Conservation (phyloP, 2,888 invertebrate species). For the Priocnemis perturbator region DNA sequence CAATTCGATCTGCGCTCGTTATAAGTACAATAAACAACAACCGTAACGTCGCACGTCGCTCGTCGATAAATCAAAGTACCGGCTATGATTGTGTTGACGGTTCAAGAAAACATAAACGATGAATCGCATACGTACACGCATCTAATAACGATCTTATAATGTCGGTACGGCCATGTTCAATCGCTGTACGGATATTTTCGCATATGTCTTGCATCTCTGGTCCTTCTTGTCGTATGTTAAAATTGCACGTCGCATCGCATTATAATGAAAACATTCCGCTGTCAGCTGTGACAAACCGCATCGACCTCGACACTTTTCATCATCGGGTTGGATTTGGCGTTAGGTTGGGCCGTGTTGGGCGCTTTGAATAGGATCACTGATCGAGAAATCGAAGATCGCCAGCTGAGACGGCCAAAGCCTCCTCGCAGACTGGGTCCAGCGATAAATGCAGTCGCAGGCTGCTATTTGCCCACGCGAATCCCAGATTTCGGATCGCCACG, state of each 20-base stretch:
- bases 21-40: too few species aligned
- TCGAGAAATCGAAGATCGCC: too few species aligned
- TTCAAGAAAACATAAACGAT: not conserved
- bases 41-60: too few species aligned
- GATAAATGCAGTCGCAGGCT: too few species aligned
- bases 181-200: slow-evolving; percentile 77
- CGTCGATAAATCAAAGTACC: not conserved
- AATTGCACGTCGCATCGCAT: slow-evolving; percentile 34
- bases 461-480: too few species aligned
- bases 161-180: slow-evolving; percentile 78
- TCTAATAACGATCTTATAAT: slow-evolving; percentile 78
- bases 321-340: too few species aligned
- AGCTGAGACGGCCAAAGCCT: too few species aligned
- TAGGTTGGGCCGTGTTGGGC: too few species aligned
- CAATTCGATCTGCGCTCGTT: too few species aligned
- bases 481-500: too few species aligned
- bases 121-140: slow-evolving; percentile 74
- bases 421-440: too few species aligned
- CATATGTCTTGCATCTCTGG: slow-evolving; percentile 75
- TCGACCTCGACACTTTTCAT: not conserved
- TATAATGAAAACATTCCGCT: slow-evolving; percentile 17
- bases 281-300: slow-evolving; percentile 39
- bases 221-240: slow-evolving; percentile 33
- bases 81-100: not conserved
- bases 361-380: too few species aligned